Evolutionary conservation across 2,113 vertebrate genomes (phyloP), one percentile per base, ranked within the genome.

Genomic region (Pterocles burchelli): DNA sequence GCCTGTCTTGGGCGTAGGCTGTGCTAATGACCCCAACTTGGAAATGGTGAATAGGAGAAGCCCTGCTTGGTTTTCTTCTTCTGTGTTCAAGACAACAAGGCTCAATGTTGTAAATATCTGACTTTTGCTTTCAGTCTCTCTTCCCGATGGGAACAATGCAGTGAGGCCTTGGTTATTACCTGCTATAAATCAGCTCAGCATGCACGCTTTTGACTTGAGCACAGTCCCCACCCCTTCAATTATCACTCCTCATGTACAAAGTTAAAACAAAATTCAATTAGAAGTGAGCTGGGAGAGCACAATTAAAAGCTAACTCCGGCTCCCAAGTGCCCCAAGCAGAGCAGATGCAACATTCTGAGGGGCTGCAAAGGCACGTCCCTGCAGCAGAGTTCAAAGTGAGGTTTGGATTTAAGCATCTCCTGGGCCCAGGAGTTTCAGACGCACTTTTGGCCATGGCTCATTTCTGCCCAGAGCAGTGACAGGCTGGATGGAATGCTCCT

Each of bases 391-490:
- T n/a, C 83, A 61, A 13, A 26, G 3, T 3, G 4, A 48, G 38
- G 17, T 31, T 85, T 49, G 33, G 33, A 34, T 62, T 48, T 38
- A 31, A 76, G 22, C 48, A 71, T 11, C 28, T 82, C n/a, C 49
- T 51, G 28, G 1, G 3, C 61, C 49, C 25, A 59, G 45, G 15
- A 41, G 43, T 48, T 85, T 43, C n/a, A 88, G 76, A 41, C 5
- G 11, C 17, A 9, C 7, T 65, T 88, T 52, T 24, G 38, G 22
- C 63, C 19, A 2, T 0, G 1, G 31, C 7, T 78, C 4, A 3
- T 67, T 70, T 61, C 29, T 92, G 36, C 52, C 33, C 48, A 41
- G 10, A 62, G 48, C 54, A 68, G 26, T 19, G 58, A 18, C 19
- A 43, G n/a, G 20, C 31, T 72, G 76, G 52, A 14, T 12, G n/a